Evolutionary conservation across 2,797 vertebrate genomes (phyloP), one percentile per base, ranked within the genome.

Genomic region (Euthynnus affinis): DNA sequence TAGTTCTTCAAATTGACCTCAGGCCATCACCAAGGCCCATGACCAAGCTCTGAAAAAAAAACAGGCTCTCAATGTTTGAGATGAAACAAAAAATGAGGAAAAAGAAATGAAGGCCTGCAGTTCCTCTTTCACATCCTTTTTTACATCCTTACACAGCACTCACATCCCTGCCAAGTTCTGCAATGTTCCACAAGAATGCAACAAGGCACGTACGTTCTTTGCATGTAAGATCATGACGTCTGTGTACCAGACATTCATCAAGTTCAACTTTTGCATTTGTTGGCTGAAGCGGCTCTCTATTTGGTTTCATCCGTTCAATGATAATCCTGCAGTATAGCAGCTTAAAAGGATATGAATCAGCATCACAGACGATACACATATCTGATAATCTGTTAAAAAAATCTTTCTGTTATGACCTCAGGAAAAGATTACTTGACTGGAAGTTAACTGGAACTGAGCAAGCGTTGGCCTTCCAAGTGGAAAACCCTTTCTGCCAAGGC

Each of bases 401-500:
- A n/a, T n/a, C n/a, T n/a, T n/a, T n/a, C n/a, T n/a, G n/a, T n/a
- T n/a, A n/a, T n/a, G n/a, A n/a, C n/a, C n/a, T n/a, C n/a, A n/a
- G n/a, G 48, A 51, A 58, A 57, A 25, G n/a, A 57, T 27, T 32
- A 13, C 13, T 51, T 12, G 8, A 13, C 13, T 51, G 9, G 8
- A 74, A 67, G 15, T 71, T 67, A 68, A 71, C 53, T 46, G 12
- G 70, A 81, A 61, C 37, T 18, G 23, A 42, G 74, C 20, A 3
- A 42, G 22, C 62, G 72, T 80, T 88, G 65, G 57, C 58, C 1
- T 7, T 27, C 18, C 32, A 2, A 2, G 29, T 51, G 67, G 70
- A 89, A 86, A 25, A 60, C 62, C 56, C 74, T 71, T 71, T 29
- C 56, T n/a, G 63, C 37, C 62, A 25, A 46, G 64, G 60, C 67